Conservation (phyloP, 2,888 invertebrate species). For the Helicoverpa assulta region DNA sequence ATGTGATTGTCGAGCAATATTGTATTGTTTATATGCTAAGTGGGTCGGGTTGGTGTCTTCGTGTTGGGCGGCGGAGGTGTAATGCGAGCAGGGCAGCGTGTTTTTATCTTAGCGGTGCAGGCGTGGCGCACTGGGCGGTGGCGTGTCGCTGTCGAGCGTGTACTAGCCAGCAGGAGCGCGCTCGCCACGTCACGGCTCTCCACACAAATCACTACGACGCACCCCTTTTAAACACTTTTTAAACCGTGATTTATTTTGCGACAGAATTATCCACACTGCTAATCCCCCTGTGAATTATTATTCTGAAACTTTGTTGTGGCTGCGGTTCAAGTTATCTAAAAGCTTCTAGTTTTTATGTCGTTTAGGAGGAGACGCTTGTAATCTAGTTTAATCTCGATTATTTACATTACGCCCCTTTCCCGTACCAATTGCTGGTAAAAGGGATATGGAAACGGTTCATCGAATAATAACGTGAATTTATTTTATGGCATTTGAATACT, state of each 20-base stretch:
- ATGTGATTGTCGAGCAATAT: slow-evolving; percentile 53
- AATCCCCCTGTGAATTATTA: slow-evolving; percentile 83
- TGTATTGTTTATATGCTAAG: slow-evolving; percentile 43
- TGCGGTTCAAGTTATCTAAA: slow-evolving; percentile 78
- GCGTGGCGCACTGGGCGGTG: slow-evolving; percentile 55
- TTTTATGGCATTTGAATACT: slow-evolving; percentile 61
- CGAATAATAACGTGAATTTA: slow-evolving; percentile 66
- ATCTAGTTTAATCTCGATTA: slow-evolving; percentile 63
- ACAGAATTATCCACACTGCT: slow-evolving; percentile 82
- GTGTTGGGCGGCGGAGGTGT: slow-evolving; percentile 48
- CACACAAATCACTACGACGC: slow-evolving; percentile 80
- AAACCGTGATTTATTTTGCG: slow-evolving; percentile 82
- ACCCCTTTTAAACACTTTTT: slow-evolving; percentile 81
- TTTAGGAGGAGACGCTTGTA: slow-evolving; percentile 69
- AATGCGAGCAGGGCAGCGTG: slow-evolving; percentile 52
- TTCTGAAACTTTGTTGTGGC: slow-evolving; percentile 82
- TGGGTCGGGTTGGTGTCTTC: slow-evolving; percentile 51
- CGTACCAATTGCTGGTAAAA: slow-evolving; percentile 41
- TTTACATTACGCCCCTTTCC: slow-evolving; percentile 54
- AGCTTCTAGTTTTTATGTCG: slow-evolving; percentile 75
- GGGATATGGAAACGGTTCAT: slow-evolving; percentile 65
- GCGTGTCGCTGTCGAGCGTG: slow-evolving; percentile 33
- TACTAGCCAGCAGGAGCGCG: slow-evolving; percentile 43
- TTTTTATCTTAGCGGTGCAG: slow-evolving; percentile 77
- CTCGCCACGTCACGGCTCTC: slow-evolving; percentile 66